Percentiles rank a stretch among this genome's conserved stretches.
Evolutionary conservation across 2,113 vertebrate genomes (phyloP).

Genomic region (Dipodomys merriami): DNA sequence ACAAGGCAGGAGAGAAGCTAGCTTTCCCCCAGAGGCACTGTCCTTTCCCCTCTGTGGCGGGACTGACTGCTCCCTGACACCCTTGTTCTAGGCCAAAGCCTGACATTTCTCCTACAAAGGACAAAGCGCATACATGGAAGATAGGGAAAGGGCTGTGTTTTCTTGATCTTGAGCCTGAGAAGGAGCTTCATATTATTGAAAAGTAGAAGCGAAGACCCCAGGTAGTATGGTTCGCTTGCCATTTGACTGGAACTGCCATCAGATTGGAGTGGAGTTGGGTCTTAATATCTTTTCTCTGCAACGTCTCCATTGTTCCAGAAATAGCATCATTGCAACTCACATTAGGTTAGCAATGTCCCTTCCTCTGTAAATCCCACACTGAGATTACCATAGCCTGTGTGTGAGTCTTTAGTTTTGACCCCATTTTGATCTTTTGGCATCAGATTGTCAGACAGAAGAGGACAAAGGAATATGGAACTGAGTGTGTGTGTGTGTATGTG

Average conservation of each 20-base stretch:
- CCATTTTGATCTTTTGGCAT: neutral
- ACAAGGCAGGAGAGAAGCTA: neutral
- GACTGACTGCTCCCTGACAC: neutral
- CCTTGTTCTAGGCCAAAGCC: neutral
- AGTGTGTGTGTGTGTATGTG: too few relatives aligned
- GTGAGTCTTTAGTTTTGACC: neutral
- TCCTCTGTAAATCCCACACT: neutral
- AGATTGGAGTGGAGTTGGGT: too few relatives aligned
- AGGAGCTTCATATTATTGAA: neutral
- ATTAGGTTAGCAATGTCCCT: neutral
- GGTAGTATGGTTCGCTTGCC: neutral
- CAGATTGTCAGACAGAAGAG: neutral
- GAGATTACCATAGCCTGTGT: neutral
- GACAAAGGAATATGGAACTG: neutral
- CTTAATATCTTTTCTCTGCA: neutral
- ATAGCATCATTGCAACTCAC: neutral
- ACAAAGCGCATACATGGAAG: neutral
- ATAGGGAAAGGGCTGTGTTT: neutral
- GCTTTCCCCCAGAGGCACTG: neutral
- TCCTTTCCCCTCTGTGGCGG: slow-evolving; percentile 13
- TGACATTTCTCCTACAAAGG: neutral
- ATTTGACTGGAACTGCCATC: neutral
- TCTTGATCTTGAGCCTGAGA: neutral
- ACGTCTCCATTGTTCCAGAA: neutral
- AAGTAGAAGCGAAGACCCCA: neutral